Evolutionary conservation across 2,797 vertebrate genomes (phyloP), one percentile per base, ranked within the genome.

Genomic region (Hydrolagus colliei): DNA sequence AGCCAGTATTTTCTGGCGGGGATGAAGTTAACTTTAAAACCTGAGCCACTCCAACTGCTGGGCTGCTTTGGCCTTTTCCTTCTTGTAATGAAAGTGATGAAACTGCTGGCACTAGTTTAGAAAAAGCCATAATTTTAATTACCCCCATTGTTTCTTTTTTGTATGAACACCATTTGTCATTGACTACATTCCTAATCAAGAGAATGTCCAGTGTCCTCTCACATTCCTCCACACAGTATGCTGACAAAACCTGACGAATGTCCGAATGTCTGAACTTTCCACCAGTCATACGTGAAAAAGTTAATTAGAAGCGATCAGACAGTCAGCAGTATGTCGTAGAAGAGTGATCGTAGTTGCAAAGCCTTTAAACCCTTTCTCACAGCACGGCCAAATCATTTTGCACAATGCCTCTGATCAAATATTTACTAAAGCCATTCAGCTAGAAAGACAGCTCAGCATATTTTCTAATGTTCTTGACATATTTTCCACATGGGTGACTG

Each of bases 301-400:
- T 84, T 84, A 84, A 84, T 84, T 84, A 84, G 79, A 85, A 14
- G 79, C 74, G 75, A 88, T 89, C 91, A 89, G 91, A 89, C 87
- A 86, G 87, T 91, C 90, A 89, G 88, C 87, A 90, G 90, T 91
- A 92, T 93, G 92, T 93, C 93, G 93, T 93, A 94, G 90, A 93
- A 94, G 92, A 91, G 90, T 93, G 86, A 76, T 87, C 86, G 22
- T 52, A 85, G 76, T 86, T 89, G 91, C 91, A 93, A 93, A 94
- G 93, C 89, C 90, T 88, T 89, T 93, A 94, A 27, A 93, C 95
- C 92, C 93, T 93, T 91, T 93, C 92, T 92, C 91, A 92, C 91
- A 91, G 73, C 86, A 85, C 9, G 86, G 73, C 82, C 76, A 85
- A 88, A 85, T 84, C 89, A 85, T 86, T 85, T 86, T 77, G 88